phyloP scores from a whole-genome alignment of 2,888 invertebrate species.

The Megamerina dolium region DNA sequence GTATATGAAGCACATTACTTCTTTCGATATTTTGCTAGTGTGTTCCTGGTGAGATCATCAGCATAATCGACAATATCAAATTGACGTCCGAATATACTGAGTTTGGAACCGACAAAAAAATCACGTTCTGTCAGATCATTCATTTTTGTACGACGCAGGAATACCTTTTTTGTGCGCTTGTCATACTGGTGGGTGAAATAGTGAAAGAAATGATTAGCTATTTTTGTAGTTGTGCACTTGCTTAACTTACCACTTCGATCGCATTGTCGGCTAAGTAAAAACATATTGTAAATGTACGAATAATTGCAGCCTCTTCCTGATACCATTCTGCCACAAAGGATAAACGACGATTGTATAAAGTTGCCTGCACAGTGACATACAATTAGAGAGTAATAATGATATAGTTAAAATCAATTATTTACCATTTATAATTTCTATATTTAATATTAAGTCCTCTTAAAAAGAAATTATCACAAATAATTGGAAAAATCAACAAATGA shows the following conservation, averaged over 20 bases:
- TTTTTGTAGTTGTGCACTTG: background rate
- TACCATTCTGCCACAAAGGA: slow-evolving; percentile 79
- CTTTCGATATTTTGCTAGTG: slow-evolving; percentile 57
- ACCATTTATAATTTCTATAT: too few species aligned
- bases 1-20: slow-evolving; percentile 50
- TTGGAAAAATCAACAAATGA: too few species aligned
- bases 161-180: slow-evolving; percentile 57
- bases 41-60: slow-evolving; percentile 58
- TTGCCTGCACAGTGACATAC: too few species aligned
- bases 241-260: slow-evolving; percentile 69
- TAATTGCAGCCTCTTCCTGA: slow-evolving; percentile 69
- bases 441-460: too few species aligned
- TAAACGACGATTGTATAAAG: slow-evolving; percentile 30
- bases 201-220: background rate
- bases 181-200: slow-evolving; percentile 56
- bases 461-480: too few species aligned
- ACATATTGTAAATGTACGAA: slow-evolving; percentile 69
- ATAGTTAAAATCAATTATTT: too few species aligned
- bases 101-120: slow-evolving; percentile 67
- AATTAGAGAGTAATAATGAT: too few species aligned
- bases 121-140: slow-evolving; percentile 60
- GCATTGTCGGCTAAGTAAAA: slow-evolving; percentile 73
- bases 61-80: slow-evolving; percentile 69
- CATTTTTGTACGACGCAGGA: slow-evolving; percentile 61
- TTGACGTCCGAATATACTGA: slow-evolving; percentile 67